A percentile compares a stretch with the other conserved stretches of the same genome.
Evolutionary conservation across 2,113 vertebrate genomes (phyloP).

Genomic region (Progne subis): DNA sequence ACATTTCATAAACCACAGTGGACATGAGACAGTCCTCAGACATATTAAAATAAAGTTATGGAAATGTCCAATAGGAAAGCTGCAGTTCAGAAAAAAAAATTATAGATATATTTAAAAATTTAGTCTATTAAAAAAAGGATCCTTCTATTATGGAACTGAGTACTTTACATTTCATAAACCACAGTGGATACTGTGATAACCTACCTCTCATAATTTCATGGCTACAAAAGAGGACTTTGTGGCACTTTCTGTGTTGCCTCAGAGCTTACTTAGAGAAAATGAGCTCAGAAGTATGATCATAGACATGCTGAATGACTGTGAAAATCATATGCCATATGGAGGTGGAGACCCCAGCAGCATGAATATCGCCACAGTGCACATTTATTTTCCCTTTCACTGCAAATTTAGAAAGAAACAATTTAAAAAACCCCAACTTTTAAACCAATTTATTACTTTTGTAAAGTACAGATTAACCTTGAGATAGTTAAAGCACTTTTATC

Average conservation of each 20-base stretch:
- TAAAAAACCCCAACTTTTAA: not conserved
- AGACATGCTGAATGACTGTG: not conserved
- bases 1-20: not conserved
- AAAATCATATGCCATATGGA: not conserved
- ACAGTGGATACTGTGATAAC: not conserved
- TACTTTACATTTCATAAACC: not conserved
- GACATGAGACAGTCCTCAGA: too few relatives aligned
- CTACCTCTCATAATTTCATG: not conserved
- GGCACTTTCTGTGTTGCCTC: not conserved
- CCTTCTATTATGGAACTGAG: not conserved
- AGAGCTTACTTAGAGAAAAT: not conserved
- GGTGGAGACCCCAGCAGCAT: not conserved
- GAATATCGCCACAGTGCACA: not conserved
- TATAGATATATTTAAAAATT: not conserved
- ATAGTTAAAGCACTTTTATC: not conserved
- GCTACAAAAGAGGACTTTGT: not conserved
- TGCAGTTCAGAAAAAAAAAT: too few relatives aligned
- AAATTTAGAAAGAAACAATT: not conserved
- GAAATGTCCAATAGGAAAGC: too few relatives aligned
- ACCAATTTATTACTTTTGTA: not conserved
- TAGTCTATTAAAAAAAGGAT: not conserved
- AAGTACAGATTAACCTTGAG: not conserved
- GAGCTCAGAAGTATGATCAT: not conserved
- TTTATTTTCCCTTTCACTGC: fast-evolving
- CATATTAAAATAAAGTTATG: too few relatives aligned